Base-by-base conservation (phyloP, 64 coral and sea anemone genomes). In the Montipora foliosa region DNA sequence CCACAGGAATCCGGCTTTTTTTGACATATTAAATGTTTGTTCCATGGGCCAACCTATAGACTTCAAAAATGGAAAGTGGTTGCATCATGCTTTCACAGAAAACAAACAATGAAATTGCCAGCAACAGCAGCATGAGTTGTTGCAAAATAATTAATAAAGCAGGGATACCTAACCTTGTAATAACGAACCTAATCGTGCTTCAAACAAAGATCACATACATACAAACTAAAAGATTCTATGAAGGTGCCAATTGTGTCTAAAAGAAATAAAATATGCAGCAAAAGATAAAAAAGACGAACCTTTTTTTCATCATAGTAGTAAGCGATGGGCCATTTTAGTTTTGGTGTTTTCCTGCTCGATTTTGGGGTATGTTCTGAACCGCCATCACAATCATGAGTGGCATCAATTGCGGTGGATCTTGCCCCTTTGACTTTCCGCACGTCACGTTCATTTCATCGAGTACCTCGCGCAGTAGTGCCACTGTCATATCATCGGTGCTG, bases 31-130 rank as follows among this genome's bases (percentile, higher is more conserved):
- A 88, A 88, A 88, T 76, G 49, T 62, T 77, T 89, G 74, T 78
- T 89, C 87, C 22, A 89, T 89, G 87, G 52, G 72, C 49, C 87
- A 89, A 89, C 4, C 87, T 78, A 60, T 78, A 59, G 87, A 89
- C 69, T 88, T 88, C 49, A 77, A 61, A 89, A 64, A 89, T 21
- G 52, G 87, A 78, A 89, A 77, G 87, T 77, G 52, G 71, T 77
- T 64, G 72, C 72, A 89, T 89, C 10, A 51, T 77, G 87, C 87
- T 16, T 78, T 89, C 87, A 89, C 19, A 80, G 47, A 89, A n/a
- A 24, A 74, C 8, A 80, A 80, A 80, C 78, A 59, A 80, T 79
- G 47, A 79, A 79, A 81, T 81, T 81, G 79, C 9, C 79, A 81
- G 20, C 53, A 81, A 59, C 53, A 81, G 50, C 53, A 61, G 19